phyloP scores from a whole-genome alignment of 2,888 invertebrate genomes.

The Acanthosepion pharaonis region DNA sequence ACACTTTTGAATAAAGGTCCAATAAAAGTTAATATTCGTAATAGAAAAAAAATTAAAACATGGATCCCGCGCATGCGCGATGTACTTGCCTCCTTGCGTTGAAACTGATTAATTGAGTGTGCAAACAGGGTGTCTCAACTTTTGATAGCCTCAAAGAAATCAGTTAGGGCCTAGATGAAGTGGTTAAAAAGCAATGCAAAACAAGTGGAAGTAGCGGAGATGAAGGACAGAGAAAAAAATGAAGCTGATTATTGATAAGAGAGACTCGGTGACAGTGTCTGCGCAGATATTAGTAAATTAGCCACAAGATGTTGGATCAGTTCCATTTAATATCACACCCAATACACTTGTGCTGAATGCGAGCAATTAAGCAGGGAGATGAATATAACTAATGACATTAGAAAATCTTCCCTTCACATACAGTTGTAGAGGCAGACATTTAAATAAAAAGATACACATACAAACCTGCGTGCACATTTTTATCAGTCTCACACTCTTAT shows the following conservation, averaged over 20 bases:
- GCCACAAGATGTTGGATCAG: background rate
- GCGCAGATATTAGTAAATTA: background rate
- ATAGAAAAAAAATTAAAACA: too few species aligned
- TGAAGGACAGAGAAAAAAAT: too few species aligned
- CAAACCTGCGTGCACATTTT: too few species aligned
- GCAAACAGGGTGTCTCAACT: background rate
- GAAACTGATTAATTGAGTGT: too few species aligned
- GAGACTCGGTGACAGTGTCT: background rate
- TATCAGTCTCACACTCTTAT: too few species aligned
- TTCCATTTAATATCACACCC: constrained; percentile 33
- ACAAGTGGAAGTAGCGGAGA: too few species aligned
- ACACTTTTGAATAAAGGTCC: too few species aligned
- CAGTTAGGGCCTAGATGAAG: background rate
- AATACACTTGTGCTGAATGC: constrained; percentile 9
- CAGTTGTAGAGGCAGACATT: background rate
- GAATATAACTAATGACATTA: background rate
- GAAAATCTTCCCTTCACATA: background rate
- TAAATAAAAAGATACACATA: background rate
- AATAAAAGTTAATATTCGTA: too few species aligned
- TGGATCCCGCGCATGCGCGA: too few species aligned
- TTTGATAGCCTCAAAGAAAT: background rate
- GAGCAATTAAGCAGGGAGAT: background rate
- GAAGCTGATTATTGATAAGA: background rate
- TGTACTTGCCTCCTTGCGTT: too few species aligned
- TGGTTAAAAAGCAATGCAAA: background rate